These are phyloP conservation scores for human DNA, from an alignment of 2,113 vertebrate species.

Conservation along the genomic window DNA sequence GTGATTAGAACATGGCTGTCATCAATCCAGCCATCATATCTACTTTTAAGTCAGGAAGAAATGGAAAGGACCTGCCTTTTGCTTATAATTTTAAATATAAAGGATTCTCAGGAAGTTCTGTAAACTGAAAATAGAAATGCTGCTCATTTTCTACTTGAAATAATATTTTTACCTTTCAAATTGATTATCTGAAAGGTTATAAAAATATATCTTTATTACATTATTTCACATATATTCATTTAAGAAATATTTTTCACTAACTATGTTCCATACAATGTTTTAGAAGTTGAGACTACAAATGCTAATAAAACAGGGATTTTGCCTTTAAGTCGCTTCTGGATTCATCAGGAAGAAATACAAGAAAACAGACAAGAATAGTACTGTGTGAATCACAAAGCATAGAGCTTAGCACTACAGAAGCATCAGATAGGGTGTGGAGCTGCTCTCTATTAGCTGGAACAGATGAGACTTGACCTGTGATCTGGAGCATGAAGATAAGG, in stretches of 20 bases:
- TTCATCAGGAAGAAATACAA: not conserved
- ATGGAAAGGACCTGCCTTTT: not conserved
- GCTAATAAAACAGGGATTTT: not conserved
- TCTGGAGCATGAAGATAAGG: not conserved
- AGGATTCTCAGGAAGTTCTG: not conserved
- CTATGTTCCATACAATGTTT: not conserved
- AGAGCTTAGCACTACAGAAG: not conserved
- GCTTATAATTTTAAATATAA: not conserved
- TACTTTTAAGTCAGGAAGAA: not conserved
- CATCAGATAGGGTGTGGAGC: not conserved
- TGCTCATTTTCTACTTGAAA: not conserved
- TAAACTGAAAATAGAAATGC: not conserved
- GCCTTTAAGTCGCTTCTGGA: not conserved
- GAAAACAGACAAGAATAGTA: not conserved
- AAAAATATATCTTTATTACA: not conserved
- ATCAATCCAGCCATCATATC: not conserved
- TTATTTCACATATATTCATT: not conserved
- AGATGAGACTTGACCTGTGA: not conserved
- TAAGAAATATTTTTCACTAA: not conserved
- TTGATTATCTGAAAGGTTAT: not conserved
- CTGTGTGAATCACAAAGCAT: fast-evolving
- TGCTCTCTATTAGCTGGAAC: not conserved
- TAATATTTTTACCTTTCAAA: conserved; percentile 33
- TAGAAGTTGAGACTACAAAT: not conserved
- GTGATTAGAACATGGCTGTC: not conserved